Percentiles rank a stretch among this genome's conserved stretches.
phyloP scores from a whole-genome alignment of 2,888 invertebrate genomes.

The Ptychoptera contaminata region DNA sequence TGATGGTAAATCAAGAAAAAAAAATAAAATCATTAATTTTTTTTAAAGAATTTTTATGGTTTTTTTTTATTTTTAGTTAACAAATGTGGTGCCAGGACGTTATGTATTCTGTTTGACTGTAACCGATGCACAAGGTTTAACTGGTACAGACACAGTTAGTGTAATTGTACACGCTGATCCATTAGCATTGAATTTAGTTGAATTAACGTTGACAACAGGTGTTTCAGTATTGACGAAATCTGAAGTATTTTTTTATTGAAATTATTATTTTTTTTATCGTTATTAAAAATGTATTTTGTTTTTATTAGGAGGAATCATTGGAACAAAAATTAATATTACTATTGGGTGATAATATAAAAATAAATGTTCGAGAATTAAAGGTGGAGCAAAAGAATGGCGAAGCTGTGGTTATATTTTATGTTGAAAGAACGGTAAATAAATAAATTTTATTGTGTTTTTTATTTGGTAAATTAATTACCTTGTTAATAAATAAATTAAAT shows the following conservation, averaged over 20 bases:
- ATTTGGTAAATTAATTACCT: not conserved
- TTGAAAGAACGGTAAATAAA: slow-evolving; percentile 41
- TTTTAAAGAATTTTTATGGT: slow-evolving; percentile 1
- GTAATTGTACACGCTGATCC: slow-evolving; percentile 70
- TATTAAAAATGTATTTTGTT: slow-evolving; percentile 31
- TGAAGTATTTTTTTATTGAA: slow-evolving; percentile 14
- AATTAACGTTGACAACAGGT: slow-evolving; percentile 65
- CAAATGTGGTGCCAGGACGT: slow-evolving; percentile 72
- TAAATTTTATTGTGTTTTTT: too few relatives aligned
- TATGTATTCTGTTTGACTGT: slow-evolving; percentile 85
- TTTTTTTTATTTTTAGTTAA: slow-evolving; percentile 35
- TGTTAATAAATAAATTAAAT: not conserved
- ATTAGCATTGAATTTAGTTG: slow-evolving; percentile 56
- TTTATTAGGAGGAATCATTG: slow-evolving; percentile 44
- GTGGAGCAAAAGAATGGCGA: slow-evolving; percentile 44
- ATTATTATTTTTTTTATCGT: not conserved
- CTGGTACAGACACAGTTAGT: slow-evolving; percentile 66
- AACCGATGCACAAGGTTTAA: slow-evolving; percentile 75
- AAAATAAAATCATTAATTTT: not conserved
- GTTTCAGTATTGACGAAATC: slow-evolving; percentile 48
- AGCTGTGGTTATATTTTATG: slow-evolving; percentile 52
- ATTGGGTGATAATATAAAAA: slow-evolving; percentile 53
- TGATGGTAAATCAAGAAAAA: slow-evolving; percentile 53
- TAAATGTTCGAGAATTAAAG: slow-evolving; percentile 40
- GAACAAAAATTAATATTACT: slow-evolving; percentile 67